Evolutionary conservation across 2,113 vertebrate species (phyloP).

Genomic region (Mormyrus lacerda): DNA sequence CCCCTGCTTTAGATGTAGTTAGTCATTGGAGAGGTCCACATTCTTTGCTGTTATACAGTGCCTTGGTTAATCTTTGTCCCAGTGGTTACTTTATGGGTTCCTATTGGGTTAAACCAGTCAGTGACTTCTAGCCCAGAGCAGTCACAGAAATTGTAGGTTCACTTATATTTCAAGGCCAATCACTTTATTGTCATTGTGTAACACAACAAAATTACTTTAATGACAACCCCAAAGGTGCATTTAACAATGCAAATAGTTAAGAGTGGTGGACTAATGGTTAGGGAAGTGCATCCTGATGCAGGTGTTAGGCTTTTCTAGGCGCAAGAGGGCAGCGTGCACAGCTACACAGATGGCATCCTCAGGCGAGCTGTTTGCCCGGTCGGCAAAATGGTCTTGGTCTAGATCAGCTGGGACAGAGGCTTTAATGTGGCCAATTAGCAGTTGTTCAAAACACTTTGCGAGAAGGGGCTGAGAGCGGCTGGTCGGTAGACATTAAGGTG

Average conservation of each 20-base stretch:
- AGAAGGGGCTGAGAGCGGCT: background rate
- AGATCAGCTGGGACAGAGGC: background rate
- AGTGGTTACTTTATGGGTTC: background rate
- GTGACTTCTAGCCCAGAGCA: background rate
- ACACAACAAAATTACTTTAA: no score
- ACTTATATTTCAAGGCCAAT: background rate
- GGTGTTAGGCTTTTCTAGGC: background rate
- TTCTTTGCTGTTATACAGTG: background rate
- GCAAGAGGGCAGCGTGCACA: background rate
- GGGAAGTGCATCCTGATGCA: background rate
- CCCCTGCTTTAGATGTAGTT: background rate
- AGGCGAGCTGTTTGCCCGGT: background rate
- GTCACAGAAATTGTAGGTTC: background rate
- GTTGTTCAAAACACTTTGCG: background rate
- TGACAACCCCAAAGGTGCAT: no score
- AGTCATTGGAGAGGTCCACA: background rate
- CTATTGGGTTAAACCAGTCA: background rate
- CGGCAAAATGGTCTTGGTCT: background rate
- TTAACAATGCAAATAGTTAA: no score
- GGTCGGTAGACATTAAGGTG: background rate
- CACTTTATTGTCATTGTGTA: no score
- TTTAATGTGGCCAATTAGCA: background rate
- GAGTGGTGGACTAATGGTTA: no score
- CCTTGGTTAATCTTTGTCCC: background rate
- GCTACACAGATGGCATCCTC: background rate